Evolutionary conservation across 2,888 invertebrate genomes (phyloP).

Genomic region (Clunio marinus): DNA sequence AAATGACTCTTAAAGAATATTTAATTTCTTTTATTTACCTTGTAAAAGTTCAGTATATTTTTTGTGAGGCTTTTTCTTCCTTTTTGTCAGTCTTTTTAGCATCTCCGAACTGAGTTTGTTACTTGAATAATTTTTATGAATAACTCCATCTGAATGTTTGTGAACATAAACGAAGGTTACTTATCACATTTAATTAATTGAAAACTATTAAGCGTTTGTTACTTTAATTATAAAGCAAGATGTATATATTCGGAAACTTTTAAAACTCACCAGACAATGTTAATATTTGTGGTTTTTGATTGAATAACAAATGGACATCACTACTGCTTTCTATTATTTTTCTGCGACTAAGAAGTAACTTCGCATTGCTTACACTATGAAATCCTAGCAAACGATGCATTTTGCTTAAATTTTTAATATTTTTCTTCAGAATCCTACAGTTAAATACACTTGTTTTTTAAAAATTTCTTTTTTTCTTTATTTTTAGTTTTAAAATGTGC

Average conservation of each 20-base stretch:
- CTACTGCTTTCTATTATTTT: not conserved
- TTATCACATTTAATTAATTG: too few relatives aligned
- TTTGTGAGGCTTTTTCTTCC: conserved; percentile 53
- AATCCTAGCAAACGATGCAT: conserved; percentile 17
- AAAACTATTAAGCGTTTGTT: too few relatives aligned
- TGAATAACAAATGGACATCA: not conserved
- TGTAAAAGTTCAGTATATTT: conserved; percentile 66
- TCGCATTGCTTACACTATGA: not conserved
- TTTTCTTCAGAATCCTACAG: too few relatives aligned
- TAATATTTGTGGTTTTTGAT: not conserved
- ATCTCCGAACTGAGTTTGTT: conserved; percentile 42
- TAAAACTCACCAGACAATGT: conserved; percentile 4
- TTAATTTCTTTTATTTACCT: too few relatives aligned
- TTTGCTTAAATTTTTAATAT: too few relatives aligned
- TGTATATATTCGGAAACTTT: too few relatives aligned
- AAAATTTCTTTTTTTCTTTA: too few relatives aligned
- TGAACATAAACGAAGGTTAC: too few relatives aligned
- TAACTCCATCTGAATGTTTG: not conserved
- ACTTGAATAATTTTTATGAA: not conserved
- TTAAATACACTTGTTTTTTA: too few relatives aligned
- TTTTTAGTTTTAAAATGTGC: too few relatives aligned
- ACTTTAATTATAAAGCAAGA: too few relatives aligned
- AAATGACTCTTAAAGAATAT: too few relatives aligned
- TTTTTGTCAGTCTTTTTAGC: conserved; percentile 46
- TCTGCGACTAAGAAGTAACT: not conserved